phyloP scores from a whole-genome alignment of 2,113 vertebrate genomes.

The Plotosus lineatus region DNA sequence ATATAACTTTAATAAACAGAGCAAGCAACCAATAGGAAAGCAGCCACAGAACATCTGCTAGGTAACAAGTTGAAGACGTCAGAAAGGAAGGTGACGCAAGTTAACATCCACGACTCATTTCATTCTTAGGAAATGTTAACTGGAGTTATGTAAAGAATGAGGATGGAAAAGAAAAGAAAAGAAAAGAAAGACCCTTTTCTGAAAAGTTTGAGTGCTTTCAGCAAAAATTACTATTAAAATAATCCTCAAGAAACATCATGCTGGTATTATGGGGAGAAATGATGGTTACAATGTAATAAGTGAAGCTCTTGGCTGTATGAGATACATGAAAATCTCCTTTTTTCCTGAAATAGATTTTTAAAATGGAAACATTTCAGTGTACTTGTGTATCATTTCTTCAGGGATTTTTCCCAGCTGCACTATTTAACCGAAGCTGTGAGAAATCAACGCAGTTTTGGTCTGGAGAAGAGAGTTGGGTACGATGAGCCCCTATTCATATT shows the following conservation, averaged over 20 bases:
- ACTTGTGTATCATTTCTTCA: neutral
- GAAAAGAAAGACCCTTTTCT: neutral
- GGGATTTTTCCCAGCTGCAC: neutral
- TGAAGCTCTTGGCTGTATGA: neutral
- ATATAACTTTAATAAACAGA: slow-evolving; percentile 60
- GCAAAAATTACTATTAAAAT: neutral
- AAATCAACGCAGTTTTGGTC: slow-evolving; percentile 26
- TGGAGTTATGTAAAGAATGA: slow-evolving; percentile 16
- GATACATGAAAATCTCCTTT: neutral
- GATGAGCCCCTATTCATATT: no score
- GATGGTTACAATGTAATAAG: neutral
- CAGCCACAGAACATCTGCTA: slow-evolving; percentile 65
- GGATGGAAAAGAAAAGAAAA: neutral
- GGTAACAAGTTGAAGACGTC: slow-evolving; percentile 63
- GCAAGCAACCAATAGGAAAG: slow-evolving; percentile 66
- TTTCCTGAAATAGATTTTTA: neutral
- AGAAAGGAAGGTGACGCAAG: slow-evolving; percentile 18
- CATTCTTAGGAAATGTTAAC: neutral
- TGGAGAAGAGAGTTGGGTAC: neutral
- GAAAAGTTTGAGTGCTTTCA: neutral
- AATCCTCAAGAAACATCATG: neutral
- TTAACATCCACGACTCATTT: neutral
- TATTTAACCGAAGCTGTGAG: slow-evolving; percentile 1
- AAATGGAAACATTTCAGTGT: neutral
- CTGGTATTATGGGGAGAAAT: neutral